Evolutionary conservation across 2,797 vertebrate genomes (phyloP).

Genomic region (Macroramphosus scolopax): DNA sequence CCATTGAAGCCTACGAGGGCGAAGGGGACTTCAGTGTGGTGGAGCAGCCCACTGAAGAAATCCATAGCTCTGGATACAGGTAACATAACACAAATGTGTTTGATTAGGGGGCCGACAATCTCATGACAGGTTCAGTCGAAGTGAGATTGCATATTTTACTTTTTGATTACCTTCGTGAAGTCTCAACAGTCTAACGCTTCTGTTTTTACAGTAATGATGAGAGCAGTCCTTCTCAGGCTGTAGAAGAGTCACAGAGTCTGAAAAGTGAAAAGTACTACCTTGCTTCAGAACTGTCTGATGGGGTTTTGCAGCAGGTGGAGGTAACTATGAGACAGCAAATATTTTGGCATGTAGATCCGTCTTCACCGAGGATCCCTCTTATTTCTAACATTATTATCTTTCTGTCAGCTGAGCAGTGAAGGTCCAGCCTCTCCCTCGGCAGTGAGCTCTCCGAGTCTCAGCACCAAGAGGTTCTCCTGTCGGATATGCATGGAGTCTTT

Average conservation of each 20-base stretch:
- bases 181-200: slow-evolving; percentile 7
- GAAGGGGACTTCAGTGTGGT: slow-evolving; percentile 85
- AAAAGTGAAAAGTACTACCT: slow-evolving; percentile 85
- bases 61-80: slow-evolving; percentile 83
- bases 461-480: slow-evolving; percentile 93
- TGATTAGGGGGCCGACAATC: neutral
- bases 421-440: slow-evolving; percentile 76
- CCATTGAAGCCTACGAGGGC: slow-evolving; percentile 78
- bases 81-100: slow-evolving; percentile 12
- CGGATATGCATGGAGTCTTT: slow-evolving; percentile 94
- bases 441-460: slow-evolving; percentile 57
- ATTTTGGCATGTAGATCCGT: neutral
- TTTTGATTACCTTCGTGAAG: neutral
- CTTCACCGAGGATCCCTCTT: no score
- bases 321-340: slow-evolving; percentile 63
- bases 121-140: neutral
- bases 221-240: slow-evolving; percentile 65
- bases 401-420: slow-evolving; percentile 80
- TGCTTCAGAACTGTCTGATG: slow-evolving; percentile 75
- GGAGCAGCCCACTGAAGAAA: slow-evolving; percentile 82
- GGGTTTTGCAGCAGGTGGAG: slow-evolving; percentile 85
- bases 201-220: slow-evolving; percentile 69
- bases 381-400: slow-evolving; percentile 14
- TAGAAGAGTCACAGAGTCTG: slow-evolving; percentile 74
- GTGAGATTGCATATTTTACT: neutral